Conservation (phyloP, 2,113 vertebrate genomes). For the Motacilla alba region DNA sequence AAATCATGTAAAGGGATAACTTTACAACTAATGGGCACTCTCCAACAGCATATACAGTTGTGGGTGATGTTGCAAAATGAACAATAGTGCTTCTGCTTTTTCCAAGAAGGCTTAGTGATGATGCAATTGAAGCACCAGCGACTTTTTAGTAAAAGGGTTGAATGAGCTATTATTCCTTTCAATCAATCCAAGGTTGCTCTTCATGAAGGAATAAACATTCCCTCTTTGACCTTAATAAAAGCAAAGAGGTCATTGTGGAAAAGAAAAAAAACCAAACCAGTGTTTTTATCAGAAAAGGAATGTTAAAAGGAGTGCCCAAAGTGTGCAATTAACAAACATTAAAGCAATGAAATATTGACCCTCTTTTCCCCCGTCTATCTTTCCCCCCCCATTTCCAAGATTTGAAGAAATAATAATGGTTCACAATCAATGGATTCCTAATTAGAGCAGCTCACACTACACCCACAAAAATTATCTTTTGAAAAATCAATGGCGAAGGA, state of each 20-base stretch:
- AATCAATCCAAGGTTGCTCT: constrained; percentile 42
- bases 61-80: neutral
- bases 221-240: constrained; percentile 40
- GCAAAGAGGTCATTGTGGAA: neutral
- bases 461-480: constrained; percentile 59
- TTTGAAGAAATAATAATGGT: constrained; percentile 40
- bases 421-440: constrained; percentile 64
- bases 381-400: neutral
- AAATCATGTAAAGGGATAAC: neutral
- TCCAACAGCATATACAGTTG: neutral
- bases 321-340: neutral
- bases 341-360: constrained; percentile 20
- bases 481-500: constrained; percentile 64
- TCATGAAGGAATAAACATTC: constrained; percentile 20
- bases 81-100: neutral
- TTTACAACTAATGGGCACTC: neutral
- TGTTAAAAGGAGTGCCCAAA: neutral
- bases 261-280: neutral
- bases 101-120: neutral
- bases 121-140: neutral
- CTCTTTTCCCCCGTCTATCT: neutral
- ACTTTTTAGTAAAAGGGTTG: constrained; percentile 10
- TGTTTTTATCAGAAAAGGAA: neutral
- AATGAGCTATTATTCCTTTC: neutral
- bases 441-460: constrained; percentile 63